A percentile compares a stretch with the other conserved stretches of the same genome.
Conservation (phyloP, 2,797 vertebrate species). For the Tapera naevia region DNA sequence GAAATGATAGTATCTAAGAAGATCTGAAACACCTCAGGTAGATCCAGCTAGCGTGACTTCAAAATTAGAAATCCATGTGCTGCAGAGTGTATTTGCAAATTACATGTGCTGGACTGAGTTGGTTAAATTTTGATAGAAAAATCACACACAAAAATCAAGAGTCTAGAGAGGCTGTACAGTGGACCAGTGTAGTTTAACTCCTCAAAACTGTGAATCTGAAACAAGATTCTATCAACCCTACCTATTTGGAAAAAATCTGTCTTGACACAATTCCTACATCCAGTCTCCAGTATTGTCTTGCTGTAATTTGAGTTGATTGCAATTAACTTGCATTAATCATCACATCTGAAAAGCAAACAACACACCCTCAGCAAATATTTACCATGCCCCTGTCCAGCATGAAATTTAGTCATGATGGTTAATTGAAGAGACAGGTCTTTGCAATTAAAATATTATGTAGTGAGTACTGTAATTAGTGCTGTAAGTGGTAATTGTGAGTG, state of each 20-base stretch:
- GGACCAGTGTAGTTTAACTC: not conserved
- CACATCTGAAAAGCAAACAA: slow-evolving; percentile 41
- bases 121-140: not conserved
- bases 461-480: not conserved
- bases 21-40: not conserved
- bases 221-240: not conserved
- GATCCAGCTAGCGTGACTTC: not conserved
- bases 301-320: slow-evolving; percentile 38
- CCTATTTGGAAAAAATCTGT: slow-evolving; percentile 2
- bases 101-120: not conserved
- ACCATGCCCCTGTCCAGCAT: slow-evolving; percentile 10
- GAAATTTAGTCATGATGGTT: slow-evolving; percentile 16
- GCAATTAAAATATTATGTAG: slow-evolving; percentile 13
- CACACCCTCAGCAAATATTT: slow-evolving; percentile 29
- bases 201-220: not conserved
- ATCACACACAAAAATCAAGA: not conserved
- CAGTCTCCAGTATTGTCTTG: not conserved
- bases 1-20: not conserved
- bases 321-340: slow-evolving; percentile 57
- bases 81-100: not conserved
- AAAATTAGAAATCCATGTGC: not conserved
- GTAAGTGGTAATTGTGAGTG: not conserved
- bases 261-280: not conserved
- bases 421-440: slow-evolving; percentile 28
- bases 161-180: not conserved